Evolutionary conservation across 2,797 vertebrate species (phyloP), one percentile per base, ranked within the genome.

Genomic region (Furcifer pardalis): DNA sequence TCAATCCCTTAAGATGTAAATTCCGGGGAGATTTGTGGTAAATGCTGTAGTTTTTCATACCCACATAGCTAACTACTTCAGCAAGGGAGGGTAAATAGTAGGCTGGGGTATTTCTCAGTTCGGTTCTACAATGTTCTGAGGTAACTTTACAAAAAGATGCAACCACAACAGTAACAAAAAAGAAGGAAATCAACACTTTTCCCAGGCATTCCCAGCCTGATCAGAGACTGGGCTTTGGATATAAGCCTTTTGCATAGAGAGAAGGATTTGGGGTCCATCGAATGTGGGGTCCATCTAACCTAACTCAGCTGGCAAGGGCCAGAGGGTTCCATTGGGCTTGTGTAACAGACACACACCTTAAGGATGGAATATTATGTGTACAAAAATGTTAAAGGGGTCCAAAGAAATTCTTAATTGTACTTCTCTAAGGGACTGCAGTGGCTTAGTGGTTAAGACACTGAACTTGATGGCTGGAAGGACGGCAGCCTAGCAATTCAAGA

Each of bases 21-120:
- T 74, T 37, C 82, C 84, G 73, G 77, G 52, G 73, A 81, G 86
- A 46, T 81, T 76, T 84, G 56, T 74, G 77, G 79, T 35, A 37
- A 30, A 17, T 0, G 66, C 15, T 19, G n/a, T 30, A 9, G 1
- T 21, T 84, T 84, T 79, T 66, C 3, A 72, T 69, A 27, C 1
- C n/a, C 4, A 72, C 8, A 1, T 63, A 59, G 32, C 72, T 78
- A 37, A 78, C 30, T 4, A 42, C 80, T 75, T 75, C 1, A 7
- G 15, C 2, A 15, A 77, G 0, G 40, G 5, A 1, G 85, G 63
- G 42, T 72, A 62, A 30, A 42, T 25, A 40, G 27, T 0, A 1
- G 5, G 30, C 25, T 1, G 0, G 13, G 15, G 32, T 42, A 35
- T 25, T 42, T 65, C 46, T 40, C 46, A 30, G 13, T n/a, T 30